Base-by-base conservation (phyloP, 1,140 invertebrate species). In the Branchinecta lindahli region DNA sequence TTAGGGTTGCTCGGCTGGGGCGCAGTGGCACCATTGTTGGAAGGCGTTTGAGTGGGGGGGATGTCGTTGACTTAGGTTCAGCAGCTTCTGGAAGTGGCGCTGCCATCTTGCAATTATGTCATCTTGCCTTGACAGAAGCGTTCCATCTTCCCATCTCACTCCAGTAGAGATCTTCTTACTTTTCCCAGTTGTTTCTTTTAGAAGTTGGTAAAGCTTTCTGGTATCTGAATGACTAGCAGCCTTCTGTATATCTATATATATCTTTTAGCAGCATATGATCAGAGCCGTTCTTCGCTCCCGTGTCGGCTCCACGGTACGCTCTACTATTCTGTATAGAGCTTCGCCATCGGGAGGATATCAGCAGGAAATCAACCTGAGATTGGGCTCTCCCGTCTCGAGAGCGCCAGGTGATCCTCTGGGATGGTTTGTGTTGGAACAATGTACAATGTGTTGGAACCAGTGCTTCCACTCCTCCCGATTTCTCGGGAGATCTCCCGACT, bases 31-130 rank as follows among this genome's bases (percentile, higher is more conserved):
- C 52, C 6, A 61, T 61, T 6, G 6, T 3, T 61, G 52, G 52
- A 20, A 61, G 18, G 52, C 52, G 52, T 61, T 61, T 61, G 52
- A 61, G 52, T 61, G 52, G 52, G 18, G 18, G 52, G 52, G 52
- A 61, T 15, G 52, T 61, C 52, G 52, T n/a, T 61, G 52, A 61
- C 52, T 61, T 2, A 6, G 52, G 18, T 61, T 61, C 52, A 15
- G 52, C 52, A 61, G 52, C 52, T 61, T 61, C 52, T 61, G 52
- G 12, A 61, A 61, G 52, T 61, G 52, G 52, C 18, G 4, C 52
- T 61, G 52, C 52, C 52, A 61, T 61, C 52, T 61, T 61, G 52
- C 52, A 20, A 61, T 61, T 61, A 61, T 61, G 52, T 61, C 52
- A 61, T 61, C 52, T 61, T 61, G 2, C 6, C 52, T 61, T 61